Base-by-base conservation (phyloP, 2,888 invertebrate genomes). In the Penaeus monodon region DNA sequence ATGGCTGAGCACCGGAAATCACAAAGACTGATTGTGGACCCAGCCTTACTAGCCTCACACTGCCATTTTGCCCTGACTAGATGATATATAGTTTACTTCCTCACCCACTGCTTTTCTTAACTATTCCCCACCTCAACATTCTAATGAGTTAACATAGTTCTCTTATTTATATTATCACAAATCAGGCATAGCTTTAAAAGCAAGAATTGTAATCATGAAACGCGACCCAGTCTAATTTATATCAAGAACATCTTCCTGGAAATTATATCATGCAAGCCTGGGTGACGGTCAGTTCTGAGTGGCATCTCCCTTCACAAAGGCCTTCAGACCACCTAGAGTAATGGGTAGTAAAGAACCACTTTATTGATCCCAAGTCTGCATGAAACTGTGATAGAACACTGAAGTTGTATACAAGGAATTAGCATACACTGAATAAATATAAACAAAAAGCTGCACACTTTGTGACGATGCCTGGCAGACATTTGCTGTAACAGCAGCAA, bases 151-250 rank as follows among this genome's bases (percentile, higher is more conserved):
- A 85, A 85, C 73, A 85, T 82, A 74, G 10, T 84, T 85, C 80
- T 85, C 85, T 85, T 85, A 85, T 85, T 85, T 73, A 85, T 85
- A 85, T 85, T 85, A 85, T 85, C 85, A 85, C 85, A 85, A 85
- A 79, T 85, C 85, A 85, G 85, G 85, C 80, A 85, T 79, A 85
- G 82, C 82, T 85, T 79, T 85, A 85, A 85, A 80, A 85, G 74
- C 79, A 85, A 85, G 80, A 85, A 85, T 44, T 80, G 85, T 66
- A 85, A 65, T 80, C 80, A 79, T 85, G 85, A 85, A 79, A 80
- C 73, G 63, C 74, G 85, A 85, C 85, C 85, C 85, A 85, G 73
- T 85, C 80, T 85, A 74, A 80, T 85, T 70, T 70, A 85, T 70
- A 68, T 73, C 84, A 84, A 68, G 77, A 78, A 84, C 33, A 44